Percentiles rank a stretch among this genome's conserved stretches.
phyloP scores from a whole-genome alignment of 2,888 invertebrate genomes.

The Flexamia atlantica region DNA sequence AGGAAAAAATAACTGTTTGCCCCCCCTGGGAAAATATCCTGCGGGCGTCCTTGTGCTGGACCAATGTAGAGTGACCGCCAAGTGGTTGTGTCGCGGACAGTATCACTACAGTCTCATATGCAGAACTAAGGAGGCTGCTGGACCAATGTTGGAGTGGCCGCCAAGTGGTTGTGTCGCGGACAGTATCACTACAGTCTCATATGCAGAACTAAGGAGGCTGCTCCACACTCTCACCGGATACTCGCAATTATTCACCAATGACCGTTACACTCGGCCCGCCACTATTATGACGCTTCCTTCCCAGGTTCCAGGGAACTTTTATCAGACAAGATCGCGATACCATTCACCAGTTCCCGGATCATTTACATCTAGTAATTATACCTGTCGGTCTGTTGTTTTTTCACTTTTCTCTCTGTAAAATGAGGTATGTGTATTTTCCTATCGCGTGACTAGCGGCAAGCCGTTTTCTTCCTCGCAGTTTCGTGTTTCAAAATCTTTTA shows the following conservation, averaged over 20 bases:
- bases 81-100: neutral
- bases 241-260: conserved; percentile 54
- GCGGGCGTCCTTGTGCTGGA: too few relatives aligned
- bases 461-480: neutral
- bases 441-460: neutral
- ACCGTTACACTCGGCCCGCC: conserved; percentile 37
- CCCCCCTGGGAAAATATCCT: too few relatives aligned
- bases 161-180: conserved; percentile 2
- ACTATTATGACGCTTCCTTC: conserved; percentile 44
- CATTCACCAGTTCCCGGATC: neutral
- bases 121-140: neutral
- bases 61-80: neutral
- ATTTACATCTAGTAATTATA: conserved; percentile 31
- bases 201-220: conserved; percentile 5
- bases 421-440: neutral
- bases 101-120: conserved; percentile 7
- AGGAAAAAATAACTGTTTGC: too few relatives aligned
- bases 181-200: conserved; percentile 36
- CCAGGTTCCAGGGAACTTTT: conserved; percentile 24
- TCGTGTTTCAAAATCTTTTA: neutral
- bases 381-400: neutral
- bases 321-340: conserved; percentile 46
- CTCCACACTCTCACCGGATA: conserved; percentile 42
- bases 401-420: conserved; percentile 4
- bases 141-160: neutral